These are phyloP conservation scores for Nymphalis c-album DNA, from an alignment of 2,888 invertebrate species.

Conservation along the genomic window DNA sequence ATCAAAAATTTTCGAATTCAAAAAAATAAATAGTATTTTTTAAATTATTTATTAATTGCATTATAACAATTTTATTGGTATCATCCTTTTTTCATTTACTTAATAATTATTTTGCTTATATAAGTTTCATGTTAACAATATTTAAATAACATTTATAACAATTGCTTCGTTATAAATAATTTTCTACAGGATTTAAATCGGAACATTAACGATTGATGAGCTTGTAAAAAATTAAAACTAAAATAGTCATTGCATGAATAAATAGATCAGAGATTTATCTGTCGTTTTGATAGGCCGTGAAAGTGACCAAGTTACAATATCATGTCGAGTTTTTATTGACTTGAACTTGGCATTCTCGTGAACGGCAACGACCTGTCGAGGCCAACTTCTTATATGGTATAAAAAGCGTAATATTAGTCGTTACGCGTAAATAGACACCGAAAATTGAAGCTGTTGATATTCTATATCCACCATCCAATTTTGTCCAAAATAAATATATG, in stretches of 20 bases:
- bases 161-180: too few relatives aligned
- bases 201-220: too few relatives aligned
- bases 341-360: constrained; percentile 58
- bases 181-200: too few relatives aligned
- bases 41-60: too few relatives aligned
- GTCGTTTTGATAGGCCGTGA: constrained; percentile 19
- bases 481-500: background rate
- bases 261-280: background rate
- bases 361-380: constrained; percentile 69
- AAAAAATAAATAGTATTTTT: too few relatives aligned
- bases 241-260: background rate
- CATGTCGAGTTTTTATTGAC: constrained; percentile 32
- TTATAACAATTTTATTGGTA: too few relatives aligned
- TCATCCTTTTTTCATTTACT: too few relatives aligned
- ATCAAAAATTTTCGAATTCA: too few relatives aligned
- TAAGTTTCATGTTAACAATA: too few relatives aligned
- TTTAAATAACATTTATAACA: too few relatives aligned
- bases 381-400: constrained; percentile 55
- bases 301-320: constrained; percentile 32
- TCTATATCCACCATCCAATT: background rate
- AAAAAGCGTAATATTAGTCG: constrained; percentile 52
- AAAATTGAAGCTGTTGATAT: constrained; percentile 12
- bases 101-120: too few relatives aligned
- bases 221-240: background rate
- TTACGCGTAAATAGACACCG: constrained; percentile 30